Evolutionary conservation across 2,888 invertebrate species (phyloP).

Genomic region (Andrena trimmerana): DNA sequence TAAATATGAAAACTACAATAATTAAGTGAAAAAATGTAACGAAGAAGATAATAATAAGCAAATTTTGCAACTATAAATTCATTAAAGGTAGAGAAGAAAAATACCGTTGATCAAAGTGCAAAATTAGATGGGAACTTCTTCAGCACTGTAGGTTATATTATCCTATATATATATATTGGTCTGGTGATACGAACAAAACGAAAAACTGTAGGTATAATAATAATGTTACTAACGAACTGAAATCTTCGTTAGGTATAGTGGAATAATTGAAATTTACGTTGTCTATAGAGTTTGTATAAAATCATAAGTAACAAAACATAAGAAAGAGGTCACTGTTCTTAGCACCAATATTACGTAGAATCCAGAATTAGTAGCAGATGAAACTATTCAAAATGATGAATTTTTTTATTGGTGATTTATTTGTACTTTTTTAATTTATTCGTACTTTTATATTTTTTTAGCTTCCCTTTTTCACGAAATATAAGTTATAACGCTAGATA

Average conservation of each 20-base stretch:
- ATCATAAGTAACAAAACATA: background rate
- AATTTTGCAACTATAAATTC: slow-evolving; percentile 7
- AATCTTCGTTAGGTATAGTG: background rate
- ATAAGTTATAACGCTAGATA: too few species aligned
- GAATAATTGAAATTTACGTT: background rate
- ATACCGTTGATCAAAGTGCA: background rate
- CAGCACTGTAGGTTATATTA: slow-evolving; percentile 9
- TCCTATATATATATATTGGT: background rate
- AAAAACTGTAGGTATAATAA: slow-evolving; percentile 10
- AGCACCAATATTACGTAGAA: background rate
- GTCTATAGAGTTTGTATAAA: background rate
- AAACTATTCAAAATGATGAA: background rate
- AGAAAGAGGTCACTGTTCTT: background rate
- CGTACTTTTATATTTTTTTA: background rate
- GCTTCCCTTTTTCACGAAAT: too few species aligned
- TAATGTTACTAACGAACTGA: background rate
- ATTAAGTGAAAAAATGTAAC: background rate
- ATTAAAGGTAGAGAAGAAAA: background rate
- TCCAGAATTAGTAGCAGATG: background rate
- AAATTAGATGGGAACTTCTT: background rate
- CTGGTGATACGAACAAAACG: background rate
- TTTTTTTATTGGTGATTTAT: background rate
- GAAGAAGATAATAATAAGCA: background rate
- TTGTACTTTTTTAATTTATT: background rate
- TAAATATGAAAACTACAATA: background rate